A percentile compares a stretch with the other conserved stretches of the same genome.
Evolutionary conservation across 2,888 invertebrate genomes (phyloP).

Genomic region (Mesorhabditis spiculigera): DNA sequence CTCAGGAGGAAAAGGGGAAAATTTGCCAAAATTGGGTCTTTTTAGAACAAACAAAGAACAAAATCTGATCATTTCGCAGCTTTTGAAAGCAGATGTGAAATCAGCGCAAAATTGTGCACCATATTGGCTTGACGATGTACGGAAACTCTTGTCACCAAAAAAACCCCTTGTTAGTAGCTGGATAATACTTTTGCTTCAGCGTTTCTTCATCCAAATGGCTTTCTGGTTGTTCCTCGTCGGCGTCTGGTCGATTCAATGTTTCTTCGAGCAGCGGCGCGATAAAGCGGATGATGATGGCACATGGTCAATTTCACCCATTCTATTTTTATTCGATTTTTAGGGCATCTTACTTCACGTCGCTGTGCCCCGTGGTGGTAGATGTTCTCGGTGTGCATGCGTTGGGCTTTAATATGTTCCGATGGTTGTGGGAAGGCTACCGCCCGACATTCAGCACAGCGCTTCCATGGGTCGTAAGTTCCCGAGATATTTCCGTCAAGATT

Average conservation of each 20-base stretch:
- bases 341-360: background rate
- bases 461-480: background rate
- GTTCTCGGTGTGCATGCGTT: background rate
- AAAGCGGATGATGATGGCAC: conserved; percentile 2
- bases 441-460: background rate
- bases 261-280: background rate
- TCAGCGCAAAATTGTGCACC: too few species aligned
- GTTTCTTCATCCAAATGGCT: background rate
- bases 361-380: background rate
- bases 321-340: background rate
- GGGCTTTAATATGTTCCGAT: background rate
- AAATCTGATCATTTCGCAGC: too few species aligned
- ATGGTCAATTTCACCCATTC: background rate
- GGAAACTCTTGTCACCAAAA: too few species aligned
- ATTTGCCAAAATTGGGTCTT: background rate
- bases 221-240: background rate
- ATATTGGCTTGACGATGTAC: too few species aligned
- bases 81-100: too few species aligned
- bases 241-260: background rate
- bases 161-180: background rate
- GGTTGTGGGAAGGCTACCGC: background rate
- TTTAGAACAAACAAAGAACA: too few species aligned
- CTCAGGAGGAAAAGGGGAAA: too few species aligned
- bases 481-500: background rate
- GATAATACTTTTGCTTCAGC: background rate